These are phyloP conservation scores for Lates japonicus DNA, from an alignment of 2,797 vertebrate species.

Conservation along the genomic window DNA sequence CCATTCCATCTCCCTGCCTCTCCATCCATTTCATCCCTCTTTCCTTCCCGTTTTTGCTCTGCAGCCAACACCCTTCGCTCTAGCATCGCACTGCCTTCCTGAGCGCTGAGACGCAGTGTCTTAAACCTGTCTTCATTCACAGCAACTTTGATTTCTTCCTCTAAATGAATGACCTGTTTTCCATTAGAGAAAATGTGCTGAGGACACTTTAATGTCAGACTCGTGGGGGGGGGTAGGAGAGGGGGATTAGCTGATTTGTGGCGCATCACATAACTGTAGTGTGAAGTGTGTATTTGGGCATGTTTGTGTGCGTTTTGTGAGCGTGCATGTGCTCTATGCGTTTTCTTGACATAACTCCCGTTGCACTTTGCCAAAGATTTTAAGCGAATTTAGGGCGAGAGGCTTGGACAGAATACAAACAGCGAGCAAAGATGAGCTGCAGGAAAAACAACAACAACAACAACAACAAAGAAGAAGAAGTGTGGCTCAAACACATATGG, in stretches of 20 bases:
- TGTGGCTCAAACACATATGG: constrained; percentile 20
- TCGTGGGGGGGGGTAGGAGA: constrained; percentile 18
- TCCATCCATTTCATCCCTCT: constrained; percentile 52
- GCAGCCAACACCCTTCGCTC: constrained; percentile 19
- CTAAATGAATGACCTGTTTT: constrained; percentile 63
- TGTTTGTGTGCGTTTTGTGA: constrained; percentile 30
- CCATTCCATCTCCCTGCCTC: constrained; percentile 40
- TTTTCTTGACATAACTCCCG: constrained; percentile 56
- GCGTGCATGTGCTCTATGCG: constrained; percentile 18
- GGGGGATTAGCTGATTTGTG: constrained; percentile 63
- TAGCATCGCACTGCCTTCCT: constrained; percentile 18
- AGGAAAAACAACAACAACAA: constrained; percentile 36
- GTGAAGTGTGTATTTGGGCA: constrained; percentile 39
- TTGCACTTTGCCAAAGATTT: constrained; percentile 60
- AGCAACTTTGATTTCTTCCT: constrained; percentile 26
- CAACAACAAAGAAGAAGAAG: not conserved
- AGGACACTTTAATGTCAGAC: constrained; percentile 59
- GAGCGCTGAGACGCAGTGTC: constrained; percentile 12
- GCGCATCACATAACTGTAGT: constrained; percentile 10
- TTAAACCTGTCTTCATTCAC: constrained; percentile 30
- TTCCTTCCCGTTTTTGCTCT: constrained; percentile 26
- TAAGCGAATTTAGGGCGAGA: constrained; percentile 61
- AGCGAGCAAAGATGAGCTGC: constrained; percentile 37
- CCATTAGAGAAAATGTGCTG: constrained; percentile 55
- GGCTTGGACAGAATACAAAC: constrained; percentile 57